A percentile compares a stretch with the other conserved stretches of the same genome.
phyloP scores from a whole-genome alignment of 2,888 invertebrate genomes.

The Eucera pruinosa region DNA sequence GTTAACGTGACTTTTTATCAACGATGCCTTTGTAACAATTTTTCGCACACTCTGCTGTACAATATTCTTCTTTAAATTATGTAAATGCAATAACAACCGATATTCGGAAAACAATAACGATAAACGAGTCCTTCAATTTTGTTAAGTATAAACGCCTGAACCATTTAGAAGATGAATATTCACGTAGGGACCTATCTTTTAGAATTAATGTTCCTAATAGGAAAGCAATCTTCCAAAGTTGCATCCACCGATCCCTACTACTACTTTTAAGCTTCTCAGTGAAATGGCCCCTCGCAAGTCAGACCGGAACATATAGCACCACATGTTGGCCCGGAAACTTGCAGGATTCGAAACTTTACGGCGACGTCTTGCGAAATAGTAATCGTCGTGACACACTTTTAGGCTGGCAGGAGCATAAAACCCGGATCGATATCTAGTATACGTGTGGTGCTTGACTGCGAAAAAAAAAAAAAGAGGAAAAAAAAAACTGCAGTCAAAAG shows the following conservation, averaged over 20 bases:
- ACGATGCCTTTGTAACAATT: no score
- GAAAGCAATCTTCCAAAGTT: background rate
- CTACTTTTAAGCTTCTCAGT: background rate
- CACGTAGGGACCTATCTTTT: no score
- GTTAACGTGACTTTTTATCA: no score
- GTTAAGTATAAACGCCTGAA: no score
- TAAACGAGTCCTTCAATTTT: background rate
- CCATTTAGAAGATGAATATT: background rate
- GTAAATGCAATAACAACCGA: no score
- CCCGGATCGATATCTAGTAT: constrained; percentile 32
- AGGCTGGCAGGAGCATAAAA: constrained; percentile 37
- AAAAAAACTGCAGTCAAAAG: background rate
- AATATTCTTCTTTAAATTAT: no score
- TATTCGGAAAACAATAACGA: no score
- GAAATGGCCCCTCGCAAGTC: constrained; percentile 1
- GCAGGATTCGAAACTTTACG: constrained; percentile 12
- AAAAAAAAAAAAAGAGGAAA: constrained; percentile 11
- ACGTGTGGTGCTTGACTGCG: background rate
- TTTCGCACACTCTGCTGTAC: no score
- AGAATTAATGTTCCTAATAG: background rate
- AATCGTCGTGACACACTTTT: constrained; percentile 46
- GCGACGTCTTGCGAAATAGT: constrained; percentile 27
- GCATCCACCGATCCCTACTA: no score
- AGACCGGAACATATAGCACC: no score
- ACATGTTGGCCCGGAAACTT: background rate